Conservation (phyloP, 2,888 invertebrate genomes). For the Notodonta ziczac region DNA sequence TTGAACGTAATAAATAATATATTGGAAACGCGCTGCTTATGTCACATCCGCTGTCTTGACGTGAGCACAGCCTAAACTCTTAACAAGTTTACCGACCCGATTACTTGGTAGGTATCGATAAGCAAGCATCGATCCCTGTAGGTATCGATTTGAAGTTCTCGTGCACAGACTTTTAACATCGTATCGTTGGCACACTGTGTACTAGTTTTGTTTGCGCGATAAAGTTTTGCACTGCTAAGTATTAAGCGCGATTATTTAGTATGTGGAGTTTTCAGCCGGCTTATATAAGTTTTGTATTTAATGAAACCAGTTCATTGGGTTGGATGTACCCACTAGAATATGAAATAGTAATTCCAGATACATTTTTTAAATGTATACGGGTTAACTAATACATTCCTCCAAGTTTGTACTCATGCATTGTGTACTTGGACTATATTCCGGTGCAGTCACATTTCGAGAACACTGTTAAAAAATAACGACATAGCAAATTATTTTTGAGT, state of each 20-base stretch:
- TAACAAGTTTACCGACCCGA: slow-evolving; percentile 48
- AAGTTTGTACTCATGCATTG: no score
- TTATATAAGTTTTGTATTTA: slow-evolving; percentile 26
- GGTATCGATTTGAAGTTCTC: slow-evolving; percentile 39
- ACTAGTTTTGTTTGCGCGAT: slow-evolving; percentile 24
- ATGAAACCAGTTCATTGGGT: no score
- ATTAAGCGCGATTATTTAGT: slow-evolving; percentile 26
- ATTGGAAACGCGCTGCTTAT: neutral
- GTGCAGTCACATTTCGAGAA: no score
- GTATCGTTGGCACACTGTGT: slow-evolving; percentile 30
- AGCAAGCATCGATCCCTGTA: slow-evolving; percentile 6
- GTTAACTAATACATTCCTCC: no score
- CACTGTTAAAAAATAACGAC: no score
- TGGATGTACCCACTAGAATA: no score
- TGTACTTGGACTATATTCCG: no score
- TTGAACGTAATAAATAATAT: no score
- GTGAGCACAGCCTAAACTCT: slow-evolving; percentile 25
- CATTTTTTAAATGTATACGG: no score
- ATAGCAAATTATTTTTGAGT: no score
- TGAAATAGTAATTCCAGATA: no score
- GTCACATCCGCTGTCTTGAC: neutral
- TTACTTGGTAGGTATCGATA: slow-evolving; percentile 28
- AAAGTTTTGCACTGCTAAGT: slow-evolving; percentile 17
- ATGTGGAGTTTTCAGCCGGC: slow-evolving; percentile 21
- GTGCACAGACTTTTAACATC: slow-evolving; percentile 30